A percentile compares a stretch with the other conserved stretches of the same genome.
Evolutionary conservation across 2,888 invertebrate species (phyloP).

Genomic region (Aproaerema taeniolella): DNA sequence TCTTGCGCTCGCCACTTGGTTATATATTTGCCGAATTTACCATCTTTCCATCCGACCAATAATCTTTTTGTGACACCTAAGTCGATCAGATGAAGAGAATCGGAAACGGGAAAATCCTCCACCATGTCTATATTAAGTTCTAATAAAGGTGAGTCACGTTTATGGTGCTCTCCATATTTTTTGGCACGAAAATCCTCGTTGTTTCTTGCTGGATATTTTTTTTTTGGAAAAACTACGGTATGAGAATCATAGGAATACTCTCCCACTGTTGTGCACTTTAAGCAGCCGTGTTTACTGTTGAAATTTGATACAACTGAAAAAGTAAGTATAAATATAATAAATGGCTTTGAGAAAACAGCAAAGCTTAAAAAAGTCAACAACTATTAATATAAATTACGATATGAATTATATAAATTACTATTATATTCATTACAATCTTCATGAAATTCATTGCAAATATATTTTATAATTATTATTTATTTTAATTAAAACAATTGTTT

Average conservation of each 20-base stretch:
- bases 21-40: conserved; percentile 12
- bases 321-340: neutral
- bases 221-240: conserved; percentile 13
- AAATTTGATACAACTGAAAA: conserved; percentile 15
- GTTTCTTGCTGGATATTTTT: conserved; percentile 14
- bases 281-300: too few species aligned
- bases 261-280: conserved; percentile 13
- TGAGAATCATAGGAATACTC: conserved; percentile 15
- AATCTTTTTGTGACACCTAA: conserved; percentile 13
- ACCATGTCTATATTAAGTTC: conserved; percentile 13
- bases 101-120: conserved; percentile 13
- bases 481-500: too few species aligned
- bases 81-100: too few species aligned
- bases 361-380: neutral
- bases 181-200: conserved; percentile 20
- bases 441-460: too few species aligned
- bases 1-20: conserved; percentile 13
- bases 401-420: too few species aligned
- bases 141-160: conserved; percentile 13
- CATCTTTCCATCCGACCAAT: too few species aligned
- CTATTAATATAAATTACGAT: neutral
- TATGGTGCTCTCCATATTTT: conserved; percentile 18
- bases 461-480: too few species aligned
- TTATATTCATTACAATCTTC: too few species aligned
- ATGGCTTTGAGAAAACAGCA: neutral